Evolutionary conservation across 2,113 vertebrate genomes (phyloP).

Genomic region (Sinocyclocheilus anophthalmus): DNA sequence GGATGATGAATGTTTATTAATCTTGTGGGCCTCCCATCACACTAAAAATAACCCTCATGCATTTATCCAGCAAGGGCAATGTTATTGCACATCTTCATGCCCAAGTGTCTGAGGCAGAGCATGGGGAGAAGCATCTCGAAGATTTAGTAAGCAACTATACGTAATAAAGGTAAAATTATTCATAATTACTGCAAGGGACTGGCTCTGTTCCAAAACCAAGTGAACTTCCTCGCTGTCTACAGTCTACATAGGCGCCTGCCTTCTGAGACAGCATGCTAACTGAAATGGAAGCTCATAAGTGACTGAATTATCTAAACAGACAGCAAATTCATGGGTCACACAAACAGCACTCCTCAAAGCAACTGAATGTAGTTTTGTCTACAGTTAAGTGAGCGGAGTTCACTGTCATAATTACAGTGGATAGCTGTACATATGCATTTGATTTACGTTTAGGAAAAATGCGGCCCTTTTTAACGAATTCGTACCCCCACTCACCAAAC

Average conservation of each 20-base stretch:
- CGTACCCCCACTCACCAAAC: too few species aligned
- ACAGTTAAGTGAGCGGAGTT: too few species aligned
- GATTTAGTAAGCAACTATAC: slow-evolving; percentile 36
- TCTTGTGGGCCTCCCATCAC: slow-evolving; percentile 53
- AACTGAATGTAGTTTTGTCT: too few species aligned
- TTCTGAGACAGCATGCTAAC: neutral
- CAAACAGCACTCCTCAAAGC: neutral
- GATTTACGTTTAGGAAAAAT: too few species aligned
- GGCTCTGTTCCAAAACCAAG: slow-evolving; percentile 11
- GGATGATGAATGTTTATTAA: slow-evolving; percentile 61
- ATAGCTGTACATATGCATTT: too few species aligned
- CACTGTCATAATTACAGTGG: too few species aligned
- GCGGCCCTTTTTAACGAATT: too few species aligned
- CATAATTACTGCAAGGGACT: slow-evolving; percentile 33
- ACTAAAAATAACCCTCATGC: slow-evolving; percentile 54
- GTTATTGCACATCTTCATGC: slow-evolving; percentile 28
- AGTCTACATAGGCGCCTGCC: slow-evolving; percentile 5
- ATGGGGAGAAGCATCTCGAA: slow-evolving; percentile 42
- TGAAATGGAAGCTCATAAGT: neutral
- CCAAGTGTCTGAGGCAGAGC: slow-evolving; percentile 25
- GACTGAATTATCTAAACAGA: neutral
- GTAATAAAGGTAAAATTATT: slow-evolving; percentile 28
- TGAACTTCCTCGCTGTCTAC: neutral
- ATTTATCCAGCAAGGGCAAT: slow-evolving; percentile 48
- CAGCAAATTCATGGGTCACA: neutral